Evolutionary conservation across 2,888 invertebrate species (phyloP).

Genomic region (Calameuta idolon): DNA sequence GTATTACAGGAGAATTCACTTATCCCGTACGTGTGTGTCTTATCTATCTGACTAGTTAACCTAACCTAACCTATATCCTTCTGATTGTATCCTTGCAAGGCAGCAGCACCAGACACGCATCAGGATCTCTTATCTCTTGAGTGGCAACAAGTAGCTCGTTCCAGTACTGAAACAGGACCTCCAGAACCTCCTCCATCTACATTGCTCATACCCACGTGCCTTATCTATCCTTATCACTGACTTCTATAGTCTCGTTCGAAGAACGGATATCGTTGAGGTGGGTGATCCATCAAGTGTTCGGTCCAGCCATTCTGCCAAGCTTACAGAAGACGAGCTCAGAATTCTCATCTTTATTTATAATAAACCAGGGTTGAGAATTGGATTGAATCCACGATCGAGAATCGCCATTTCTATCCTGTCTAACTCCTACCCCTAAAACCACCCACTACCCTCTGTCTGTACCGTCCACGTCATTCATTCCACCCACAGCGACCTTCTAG

Average conservation of each 20-base stretch:
- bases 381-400: constrained; percentile 25
- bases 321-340: background rate
- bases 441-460: background rate
- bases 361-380: constrained; percentile 16
- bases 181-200: background rate
- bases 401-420: background rate
- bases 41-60: background rate
- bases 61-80: background rate
- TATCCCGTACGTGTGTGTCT: constrained; percentile 17
- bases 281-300: constrained; percentile 5
- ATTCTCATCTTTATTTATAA: constrained; percentile 7
- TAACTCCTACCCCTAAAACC: background rate
- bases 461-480: background rate
- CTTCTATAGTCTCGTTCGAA: background rate
- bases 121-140: constrained; percentile 27
- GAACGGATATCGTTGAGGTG: background rate
- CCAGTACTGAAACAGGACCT: background rate
- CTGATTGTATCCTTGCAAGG: background rate
- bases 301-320: background rate
- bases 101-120: background rate
- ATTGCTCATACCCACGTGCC: background rate
- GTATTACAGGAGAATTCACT: constrained; percentile 37
- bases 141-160: constrained; percentile 24
- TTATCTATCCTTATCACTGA: background rate
- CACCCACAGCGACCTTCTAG: background rate